Evolutionary conservation across 1,140 invertebrate species (phyloP), one percentile per base, ranked within the genome.

Genomic region (Oppia nitens): DNA sequence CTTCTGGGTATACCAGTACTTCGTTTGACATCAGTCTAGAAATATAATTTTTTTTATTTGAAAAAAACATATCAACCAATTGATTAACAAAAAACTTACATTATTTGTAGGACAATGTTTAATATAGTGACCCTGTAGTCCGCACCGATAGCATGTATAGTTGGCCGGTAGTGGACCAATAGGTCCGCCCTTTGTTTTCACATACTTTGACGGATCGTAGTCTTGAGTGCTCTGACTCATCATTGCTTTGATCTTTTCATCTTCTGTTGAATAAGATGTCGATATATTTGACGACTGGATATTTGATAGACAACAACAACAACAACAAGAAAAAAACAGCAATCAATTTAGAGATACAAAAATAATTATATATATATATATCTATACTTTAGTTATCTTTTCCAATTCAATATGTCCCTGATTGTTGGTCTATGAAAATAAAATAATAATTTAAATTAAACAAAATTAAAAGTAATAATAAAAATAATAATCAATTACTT

Each of bases 1-100:
- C 91, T 93, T 60, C 85, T 77, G 21, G 94, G 94, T 68, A 98
- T 98, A n/a, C 94, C 94, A 59, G 94, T 96, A 68, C 85, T 92
- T 68, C 92, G 83, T 68, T 88, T 88, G 45, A 90, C 82, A 69
- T 92, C 86, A 17, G 59, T 60, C 65, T 64, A 6, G 17, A 20
- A 20, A 61, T 28, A 27, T 17, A 57, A 60, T 12, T 47, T 60
- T 47, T n/a, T 57, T n/a, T 9, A 32, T 20, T 47, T 24, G 24
- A 53, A 53, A 60, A 60, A 57, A 28, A 48, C 53, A 45, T 49
- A 51, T 62, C 52, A 53, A 57, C 25, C 59, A 63, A 62, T 54
- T 47, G 17, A 59, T 17, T 20, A 51, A 63, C 61, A 21, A 62
- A 66, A 47, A 61, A 57, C 53, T 66, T 68, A 74, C 93, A 97